Base-by-base conservation (phyloP, 2,113 vertebrate species). In the Hydropotes inermis region DNA sequence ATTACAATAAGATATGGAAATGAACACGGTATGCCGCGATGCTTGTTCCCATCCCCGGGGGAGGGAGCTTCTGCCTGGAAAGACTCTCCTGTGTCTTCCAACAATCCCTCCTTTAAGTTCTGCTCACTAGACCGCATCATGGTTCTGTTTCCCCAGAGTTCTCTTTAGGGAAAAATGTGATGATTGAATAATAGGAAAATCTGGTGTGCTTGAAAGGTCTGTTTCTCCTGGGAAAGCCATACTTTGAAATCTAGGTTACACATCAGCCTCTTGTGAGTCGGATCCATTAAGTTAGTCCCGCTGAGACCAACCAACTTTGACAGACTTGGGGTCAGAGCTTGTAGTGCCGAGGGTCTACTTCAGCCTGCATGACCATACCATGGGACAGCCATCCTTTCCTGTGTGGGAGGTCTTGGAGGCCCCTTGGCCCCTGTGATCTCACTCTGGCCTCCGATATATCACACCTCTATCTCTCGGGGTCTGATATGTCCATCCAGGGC, bases 141-240 rank as follows among this genome's bases (percentile, higher is more conserved):
- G 5, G 60, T 79, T 91, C 30, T 95, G 33, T 83, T 83, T 55
- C 50, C 21, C 36, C 30, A 11, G 14, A 39, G 7, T 61, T 92
- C 27, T 54, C 47, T 89, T 61, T 23, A 58, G 57, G 52, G 33
- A 97, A 64, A 76, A 78, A 61, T 57, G 23, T 70, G 58, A 45
- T 45, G n/a, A 61, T 43, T 12, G 19, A 67, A 78, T 19, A 47
- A 60, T 4, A 12, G 16, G 45, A 78, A 89, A 95, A 52, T 87
- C 33, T 58, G 14, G 54, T 82, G 87, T 92, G 28, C 30, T 67
- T n/a, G 47, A 54, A 85, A 92, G 14, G 15, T 87, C 28, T 82
- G 0, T 64, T 92, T 74, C 86, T 82, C 81, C 39, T 50, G 60
- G 85, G 90, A 97, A 92, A 93, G 89, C 57, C 60, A 1, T 19